These are phyloP conservation scores for Merodon equestris DNA, from an alignment of 2,888 invertebrate genomes.

Conservation along the genomic window DNA sequence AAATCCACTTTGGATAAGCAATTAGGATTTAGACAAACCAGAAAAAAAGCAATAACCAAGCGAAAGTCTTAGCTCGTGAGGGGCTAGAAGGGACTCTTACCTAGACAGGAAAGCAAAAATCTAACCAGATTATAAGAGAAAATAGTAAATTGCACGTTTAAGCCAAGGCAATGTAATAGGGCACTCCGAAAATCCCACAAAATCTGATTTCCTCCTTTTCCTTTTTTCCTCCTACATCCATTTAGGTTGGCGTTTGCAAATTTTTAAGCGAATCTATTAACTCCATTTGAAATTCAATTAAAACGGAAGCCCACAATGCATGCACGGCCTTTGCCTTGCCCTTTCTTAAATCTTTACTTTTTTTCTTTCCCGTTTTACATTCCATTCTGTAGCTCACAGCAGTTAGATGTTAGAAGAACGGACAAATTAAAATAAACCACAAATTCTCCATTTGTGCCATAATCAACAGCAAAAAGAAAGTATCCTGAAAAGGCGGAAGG, in stretches of 20 bases:
- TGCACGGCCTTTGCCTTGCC: constrained; percentile 38
- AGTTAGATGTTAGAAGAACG: constrained; percentile 33
- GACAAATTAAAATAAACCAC: constrained; percentile 57
- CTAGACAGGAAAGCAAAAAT: constrained; percentile 14
- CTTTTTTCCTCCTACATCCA: constrained; percentile 2
- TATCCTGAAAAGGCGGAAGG: neutral
- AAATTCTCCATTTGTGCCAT: constrained; percentile 64
- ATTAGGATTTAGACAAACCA: constrained; percentile 44
- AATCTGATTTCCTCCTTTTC: constrained; percentile 25
- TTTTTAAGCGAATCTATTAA: constrained; percentile 62
- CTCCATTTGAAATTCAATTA: constrained; percentile 66
- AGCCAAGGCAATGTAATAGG: constrained; percentile 28
- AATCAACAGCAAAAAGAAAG: constrained; percentile 56
- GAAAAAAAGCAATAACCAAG: constrained; percentile 24
- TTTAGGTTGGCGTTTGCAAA: constrained; percentile 29
- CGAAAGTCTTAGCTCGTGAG: too few species aligned
- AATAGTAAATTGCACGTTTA: constrained; percentile 50
- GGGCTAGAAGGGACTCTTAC: too few species aligned
- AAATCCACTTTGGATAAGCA: constrained; percentile 52
- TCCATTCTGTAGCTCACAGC: neutral
- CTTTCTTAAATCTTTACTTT: constrained; percentile 36
- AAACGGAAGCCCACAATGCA: constrained; percentile 58
- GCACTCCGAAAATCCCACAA: constrained; percentile 37
- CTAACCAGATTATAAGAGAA: constrained; percentile 41
- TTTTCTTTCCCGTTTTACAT: neutral